Conservation (phyloP, 2,888 invertebrate genomes). For the Dryobotodes eremita region DNA sequence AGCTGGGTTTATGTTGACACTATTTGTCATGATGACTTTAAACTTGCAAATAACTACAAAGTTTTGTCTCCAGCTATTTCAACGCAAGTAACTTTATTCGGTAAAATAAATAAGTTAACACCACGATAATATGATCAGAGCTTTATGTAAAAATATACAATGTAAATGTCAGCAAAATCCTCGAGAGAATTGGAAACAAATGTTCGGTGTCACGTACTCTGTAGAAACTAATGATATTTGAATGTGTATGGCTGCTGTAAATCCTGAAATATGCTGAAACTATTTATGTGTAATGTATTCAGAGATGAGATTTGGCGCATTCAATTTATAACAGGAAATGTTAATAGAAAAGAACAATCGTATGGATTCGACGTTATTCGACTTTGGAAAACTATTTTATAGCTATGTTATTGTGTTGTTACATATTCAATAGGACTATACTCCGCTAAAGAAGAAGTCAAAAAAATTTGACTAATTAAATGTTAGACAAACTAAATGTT, state of each 20-base stretch:
- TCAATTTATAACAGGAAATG: slow-evolving; percentile 21
- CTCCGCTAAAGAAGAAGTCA: not conserved
- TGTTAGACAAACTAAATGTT: too few relatives aligned
- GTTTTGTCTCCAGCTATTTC: not conserved
- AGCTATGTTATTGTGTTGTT: not conserved
- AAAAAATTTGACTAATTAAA: too few relatives aligned
- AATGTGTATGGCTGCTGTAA: slow-evolving; percentile 61
- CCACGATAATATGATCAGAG: slow-evolving; percentile 17
- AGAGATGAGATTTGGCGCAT: slow-evolving; percentile 27
- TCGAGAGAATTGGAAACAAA: slow-evolving; percentile 75
- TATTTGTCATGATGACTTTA: not conserved
- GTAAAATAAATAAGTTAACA: not conserved
- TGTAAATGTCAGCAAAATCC: slow-evolving; percentile 68
- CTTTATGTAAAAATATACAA: slow-evolving; percentile 62
- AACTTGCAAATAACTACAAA: not conserved
- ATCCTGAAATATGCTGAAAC: slow-evolving; percentile 53
- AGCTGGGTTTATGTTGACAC: not conserved
- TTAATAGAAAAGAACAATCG: not conserved
- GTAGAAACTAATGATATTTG: slow-evolving; percentile 70
- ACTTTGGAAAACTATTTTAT: not conserved
- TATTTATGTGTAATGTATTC: slow-evolving; percentile 40
- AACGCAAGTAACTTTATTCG: not conserved
- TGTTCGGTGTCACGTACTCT: slow-evolving; percentile 72
- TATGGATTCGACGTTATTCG: not conserved
- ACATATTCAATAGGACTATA: not conserved